Conservation (phyloP, 2,797 vertebrate genomes). For the Vespertilio murinus region DNA sequence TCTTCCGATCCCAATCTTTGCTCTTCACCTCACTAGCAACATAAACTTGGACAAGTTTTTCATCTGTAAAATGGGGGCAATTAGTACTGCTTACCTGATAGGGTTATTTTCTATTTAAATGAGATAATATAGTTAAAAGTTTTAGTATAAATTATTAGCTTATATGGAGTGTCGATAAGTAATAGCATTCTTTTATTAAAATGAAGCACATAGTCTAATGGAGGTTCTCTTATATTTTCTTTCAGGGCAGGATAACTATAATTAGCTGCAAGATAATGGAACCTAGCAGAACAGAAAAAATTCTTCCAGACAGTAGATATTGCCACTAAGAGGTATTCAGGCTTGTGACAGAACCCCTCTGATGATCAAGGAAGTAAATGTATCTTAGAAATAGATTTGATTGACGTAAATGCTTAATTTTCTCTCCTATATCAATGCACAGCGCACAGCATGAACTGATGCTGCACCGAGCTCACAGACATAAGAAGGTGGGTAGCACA, state of each 20-base stretch:
- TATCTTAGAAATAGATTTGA: conserved; percentile 20
- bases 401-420: conserved; percentile 15
- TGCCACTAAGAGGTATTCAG: background rate
- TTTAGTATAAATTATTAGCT: background rate
- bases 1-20: background rate
- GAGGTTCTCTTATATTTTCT: background rate
- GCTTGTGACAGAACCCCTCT: background rate
- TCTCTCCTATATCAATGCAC: background rate
- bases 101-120: background rate
- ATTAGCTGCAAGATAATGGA: background rate
- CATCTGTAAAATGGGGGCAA: background rate
- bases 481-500: background rate
- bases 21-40: background rate
- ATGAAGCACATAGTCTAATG: background rate
- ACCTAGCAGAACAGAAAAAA: background rate
- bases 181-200: background rate
- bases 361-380: background rate
- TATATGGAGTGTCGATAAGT: background rate
- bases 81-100: background rate
- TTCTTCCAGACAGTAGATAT: background rate
- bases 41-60: background rate
- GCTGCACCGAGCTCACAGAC: background rate
- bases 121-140: background rate
- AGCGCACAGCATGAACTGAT: background rate
- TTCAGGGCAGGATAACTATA: background rate